Evolutionary conservation across 2,888 invertebrate genomes (phyloP).

Genomic region (Melitaea athalia): DNA sequence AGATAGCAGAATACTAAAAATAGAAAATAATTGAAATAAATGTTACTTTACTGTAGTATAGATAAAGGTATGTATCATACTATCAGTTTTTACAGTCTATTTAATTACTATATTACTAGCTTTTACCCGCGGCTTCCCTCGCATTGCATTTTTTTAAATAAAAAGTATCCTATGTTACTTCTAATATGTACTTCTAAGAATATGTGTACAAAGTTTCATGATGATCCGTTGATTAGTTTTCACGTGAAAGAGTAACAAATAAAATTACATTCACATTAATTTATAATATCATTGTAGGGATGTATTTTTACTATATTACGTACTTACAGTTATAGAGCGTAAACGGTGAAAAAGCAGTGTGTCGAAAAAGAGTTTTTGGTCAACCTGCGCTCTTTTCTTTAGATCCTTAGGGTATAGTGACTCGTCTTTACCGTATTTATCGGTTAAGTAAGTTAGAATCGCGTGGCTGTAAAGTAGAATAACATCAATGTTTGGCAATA

Average conservation of each 20-base stretch:
- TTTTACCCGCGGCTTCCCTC: too few species aligned
- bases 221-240: too few species aligned
- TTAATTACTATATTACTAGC: too few species aligned
- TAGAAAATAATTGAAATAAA: neutral
- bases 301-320: neutral
- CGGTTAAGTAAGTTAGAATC: slow-evolving; percentile 75
- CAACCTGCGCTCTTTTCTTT: slow-evolving; percentile 73
- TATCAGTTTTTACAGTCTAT: too few species aligned
- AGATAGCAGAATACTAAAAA: slow-evolving; percentile 44
- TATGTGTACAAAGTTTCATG: too few species aligned
- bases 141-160: too few species aligned
- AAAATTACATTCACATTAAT: neutral
- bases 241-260: neutral
- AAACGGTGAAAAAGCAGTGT: slow-evolving; percentile 69
- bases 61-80: too few species aligned
- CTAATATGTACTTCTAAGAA: too few species aligned
- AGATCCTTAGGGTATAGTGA: slow-evolving; percentile 82
- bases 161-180: too few species aligned
- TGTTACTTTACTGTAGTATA: neutral
- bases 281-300: too few species aligned
- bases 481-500: neutral
- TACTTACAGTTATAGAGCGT: slow-evolving; percentile 68
- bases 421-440: slow-evolving; percentile 79
- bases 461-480: slow-evolving; percentile 66
- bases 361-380: slow-evolving; percentile 81